These are phyloP conservation scores for Rhagoletis zephyria DNA, from an alignment of 1,140 invertebrate species.

Conservation along the genomic window DNA sequence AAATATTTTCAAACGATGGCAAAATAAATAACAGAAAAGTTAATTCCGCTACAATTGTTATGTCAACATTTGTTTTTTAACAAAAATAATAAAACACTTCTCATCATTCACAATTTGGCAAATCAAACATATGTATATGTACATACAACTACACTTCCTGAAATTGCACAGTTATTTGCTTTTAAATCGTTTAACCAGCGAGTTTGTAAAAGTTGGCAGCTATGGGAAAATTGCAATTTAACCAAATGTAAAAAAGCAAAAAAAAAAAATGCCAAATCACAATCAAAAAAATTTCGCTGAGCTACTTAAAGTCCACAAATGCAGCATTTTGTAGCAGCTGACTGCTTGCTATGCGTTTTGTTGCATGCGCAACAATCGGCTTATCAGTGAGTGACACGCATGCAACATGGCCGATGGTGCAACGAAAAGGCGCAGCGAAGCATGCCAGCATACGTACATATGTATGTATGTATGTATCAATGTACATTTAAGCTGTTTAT, in stretches of 20 bases:
- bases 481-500: neutral
- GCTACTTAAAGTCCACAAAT: slow-evolving; percentile 22
- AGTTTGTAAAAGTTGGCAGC: neutral
- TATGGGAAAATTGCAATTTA: neutral
- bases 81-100: neutral
- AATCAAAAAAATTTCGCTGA: slow-evolving; percentile 58
- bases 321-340: neutral
- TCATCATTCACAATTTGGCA: slow-evolving; percentile 57
- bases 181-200: neutral
- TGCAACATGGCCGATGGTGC: slow-evolving; percentile 23
- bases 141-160: too few species aligned
- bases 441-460: neutral
- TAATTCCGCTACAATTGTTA: neutral
- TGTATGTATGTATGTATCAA: neutral
- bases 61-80: slow-evolving; percentile 13
- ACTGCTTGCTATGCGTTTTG: slow-evolving; percentile 45
- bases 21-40: slow-evolving; percentile 20
- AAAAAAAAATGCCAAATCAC: slow-evolving; percentile 34
- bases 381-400: slow-evolving; percentile 51
- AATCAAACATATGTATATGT: slow-evolving; percentile 55
- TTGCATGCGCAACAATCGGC: slow-evolving; percentile 36
- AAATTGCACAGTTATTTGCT: neutral
- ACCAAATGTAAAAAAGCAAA: slow-evolving; percentile 2
- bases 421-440: neutral
- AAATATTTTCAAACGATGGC: slow-evolving; percentile 20